These are phyloP conservation scores for Pseudorectes ferrugineus DNA, from an alignment of 2,113 vertebrate species.

Conservation along the genomic window DNA sequence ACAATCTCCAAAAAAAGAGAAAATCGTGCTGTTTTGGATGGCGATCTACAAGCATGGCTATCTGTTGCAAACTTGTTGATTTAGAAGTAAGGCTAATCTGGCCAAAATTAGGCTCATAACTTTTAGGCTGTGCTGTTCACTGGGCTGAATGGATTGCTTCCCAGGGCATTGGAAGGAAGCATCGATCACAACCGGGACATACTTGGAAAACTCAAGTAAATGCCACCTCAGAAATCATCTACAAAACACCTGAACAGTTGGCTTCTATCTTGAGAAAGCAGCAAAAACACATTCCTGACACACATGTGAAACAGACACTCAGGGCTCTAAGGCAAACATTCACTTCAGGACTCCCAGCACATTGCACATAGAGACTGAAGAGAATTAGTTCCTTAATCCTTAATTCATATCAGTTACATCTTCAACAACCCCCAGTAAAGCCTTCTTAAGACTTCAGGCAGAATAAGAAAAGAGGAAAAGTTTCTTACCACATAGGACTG, in stretches of 20 bases:
- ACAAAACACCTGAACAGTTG: not conserved
- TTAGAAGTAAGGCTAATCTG: not conserved
- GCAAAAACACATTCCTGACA: not conserved
- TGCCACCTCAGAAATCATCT: not conserved
- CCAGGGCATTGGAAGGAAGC: not conserved
- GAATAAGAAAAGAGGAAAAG: not conserved
- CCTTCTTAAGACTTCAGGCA: not conserved
- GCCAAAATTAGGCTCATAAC: not conserved
- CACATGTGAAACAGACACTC: not conserved
- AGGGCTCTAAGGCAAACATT: not conserved
- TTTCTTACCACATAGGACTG: not conserved
- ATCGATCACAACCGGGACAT: not conserved
- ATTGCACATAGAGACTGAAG: not conserved
- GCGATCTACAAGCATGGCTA: not conserved
- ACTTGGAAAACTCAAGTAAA: not conserved
- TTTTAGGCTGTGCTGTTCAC: not conserved
- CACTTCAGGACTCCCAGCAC: not conserved
- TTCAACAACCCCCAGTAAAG: not conserved
- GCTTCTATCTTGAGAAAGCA: not conserved
- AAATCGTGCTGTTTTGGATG: not conserved
- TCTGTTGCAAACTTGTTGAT: not conserved
- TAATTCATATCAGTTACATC: not conserved
- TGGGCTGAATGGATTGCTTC: not conserved
- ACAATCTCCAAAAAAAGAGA: not conserved
- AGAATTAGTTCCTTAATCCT: not conserved